Evolutionary conservation across 2,888 invertebrate species (phyloP).

Genomic region (Danaus chrysippus): DNA sequence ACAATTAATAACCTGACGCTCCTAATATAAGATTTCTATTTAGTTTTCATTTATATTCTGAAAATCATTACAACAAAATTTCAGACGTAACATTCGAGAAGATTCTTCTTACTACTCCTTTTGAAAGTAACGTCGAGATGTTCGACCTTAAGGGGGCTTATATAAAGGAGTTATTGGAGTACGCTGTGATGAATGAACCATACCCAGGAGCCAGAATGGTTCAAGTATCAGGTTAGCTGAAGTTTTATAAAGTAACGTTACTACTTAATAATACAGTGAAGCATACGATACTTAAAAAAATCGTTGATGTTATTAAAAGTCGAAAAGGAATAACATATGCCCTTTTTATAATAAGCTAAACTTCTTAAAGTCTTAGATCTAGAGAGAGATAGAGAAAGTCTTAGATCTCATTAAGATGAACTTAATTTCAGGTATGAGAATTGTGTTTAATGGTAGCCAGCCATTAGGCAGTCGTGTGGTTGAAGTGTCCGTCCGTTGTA

Average conservation of each 20-base stretch:
- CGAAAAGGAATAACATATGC: no score
- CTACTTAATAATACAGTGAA: neutral
- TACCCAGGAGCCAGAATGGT: conserved; percentile 73
- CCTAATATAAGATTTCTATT: no score
- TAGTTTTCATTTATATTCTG: neutral
- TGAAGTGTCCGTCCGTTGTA: conserved; percentile 78
- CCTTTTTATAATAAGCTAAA: no score
- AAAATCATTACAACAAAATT: conserved; percentile 30
- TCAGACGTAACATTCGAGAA: conserved; percentile 85
- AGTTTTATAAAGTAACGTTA: neutral
- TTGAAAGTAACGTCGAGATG: conserved; percentile 85
- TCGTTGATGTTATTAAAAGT: neutral
- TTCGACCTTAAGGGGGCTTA: conserved; percentile 84
- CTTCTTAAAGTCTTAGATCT: no score
- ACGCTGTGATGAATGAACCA: conserved; percentile 64
- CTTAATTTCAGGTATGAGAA: conserved; percentile 68
- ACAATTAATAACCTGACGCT: no score
- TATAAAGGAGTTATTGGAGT: conserved; percentile 81
- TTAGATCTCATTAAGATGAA: neutral
- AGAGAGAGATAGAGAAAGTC: no score
- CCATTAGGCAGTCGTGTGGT: conserved; percentile 79
- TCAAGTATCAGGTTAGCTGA: conserved; percentile 78
- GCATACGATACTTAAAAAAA: neutral
- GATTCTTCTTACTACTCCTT: conserved; percentile 84
- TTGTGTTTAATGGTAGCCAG: conserved; percentile 77